Evolutionary conservation across 1,140 invertebrate species (phyloP).

Genomic region (Phortica variegata): DNA sequence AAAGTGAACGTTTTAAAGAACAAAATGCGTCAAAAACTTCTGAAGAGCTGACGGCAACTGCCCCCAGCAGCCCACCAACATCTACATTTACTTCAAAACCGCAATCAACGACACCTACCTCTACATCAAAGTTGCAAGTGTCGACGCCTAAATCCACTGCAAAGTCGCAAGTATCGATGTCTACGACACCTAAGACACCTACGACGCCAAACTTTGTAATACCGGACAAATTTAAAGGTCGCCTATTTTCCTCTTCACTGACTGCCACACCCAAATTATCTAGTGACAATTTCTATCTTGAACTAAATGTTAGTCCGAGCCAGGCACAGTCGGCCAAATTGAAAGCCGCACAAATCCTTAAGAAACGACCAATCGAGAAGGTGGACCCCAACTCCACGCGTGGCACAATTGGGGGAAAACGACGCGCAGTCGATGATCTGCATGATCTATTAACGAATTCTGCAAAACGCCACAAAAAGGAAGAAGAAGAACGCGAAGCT

Average conservation of each 20-base stretch:
- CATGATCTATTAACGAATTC: slow-evolving; percentile 56
- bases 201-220: slow-evolving; percentile 18
- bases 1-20: slow-evolving; percentile 30
- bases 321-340: slow-evolving; percentile 64
- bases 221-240: slow-evolving; percentile 48
- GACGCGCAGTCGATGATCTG: slow-evolving; percentile 59
- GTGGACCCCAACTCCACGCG: slow-evolving; percentile 67
- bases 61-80: background rate
- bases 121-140: background rate
- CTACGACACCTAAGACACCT: background rate
- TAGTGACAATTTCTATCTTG: slow-evolving; percentile 60
- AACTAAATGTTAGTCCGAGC: slow-evolving; percentile 64
- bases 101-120: background rate
- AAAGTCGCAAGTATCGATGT: background rate
- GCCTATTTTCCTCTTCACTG: slow-evolving; percentile 34
- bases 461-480: slow-evolving; percentile 59
- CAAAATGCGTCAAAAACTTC: background rate
- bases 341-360: slow-evolving; percentile 65
- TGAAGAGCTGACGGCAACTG: background rate
- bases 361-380: slow-evolving; percentile 68
- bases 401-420: slow-evolving; percentile 61
- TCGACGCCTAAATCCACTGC: background rate
- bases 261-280: slow-evolving; percentile 35
- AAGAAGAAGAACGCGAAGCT: slow-evolving; percentile 56
- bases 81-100: background rate